Evolutionary conservation across 2,797 vertebrate species (phyloP).

Genomic region (Coranthus polyacanthus): DNA sequence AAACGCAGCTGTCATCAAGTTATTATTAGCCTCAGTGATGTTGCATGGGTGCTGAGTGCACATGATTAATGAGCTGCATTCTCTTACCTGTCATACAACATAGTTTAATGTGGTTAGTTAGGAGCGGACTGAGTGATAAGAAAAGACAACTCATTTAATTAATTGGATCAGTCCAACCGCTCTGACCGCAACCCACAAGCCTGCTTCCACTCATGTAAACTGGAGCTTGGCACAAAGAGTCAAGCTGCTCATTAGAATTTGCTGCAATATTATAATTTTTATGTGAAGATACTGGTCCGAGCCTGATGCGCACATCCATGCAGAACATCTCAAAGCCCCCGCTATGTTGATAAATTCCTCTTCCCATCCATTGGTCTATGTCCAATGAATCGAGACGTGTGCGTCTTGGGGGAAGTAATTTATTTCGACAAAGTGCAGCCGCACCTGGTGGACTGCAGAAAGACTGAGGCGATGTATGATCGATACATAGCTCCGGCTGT

Average conservation of each 20-base stretch:
- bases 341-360: slow-evolving; percentile 38
- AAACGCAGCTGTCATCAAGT: slow-evolving; percentile 21
- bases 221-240: background rate
- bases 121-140: background rate
- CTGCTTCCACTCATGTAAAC: background rate
- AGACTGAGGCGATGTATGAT: slow-evolving; percentile 28
- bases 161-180: background rate
- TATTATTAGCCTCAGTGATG: slow-evolving; percentile 25
- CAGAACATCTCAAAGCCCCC: background rate
- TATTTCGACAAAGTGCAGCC: slow-evolving; percentile 38
- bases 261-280: too few relatives aligned
- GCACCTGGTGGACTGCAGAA: slow-evolving; percentile 20
- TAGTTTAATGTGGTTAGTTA: slow-evolving; percentile 7
- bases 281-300: background rate
- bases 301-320: slow-evolving; percentile 15
- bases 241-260: too few relatives aligned
- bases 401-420: slow-evolving; percentile 41
- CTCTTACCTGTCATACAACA: slow-evolving; percentile 2
- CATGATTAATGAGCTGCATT: slow-evolving; percentile 21
- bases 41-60: slow-evolving; percentile 13
- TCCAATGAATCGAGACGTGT: slow-evolving; percentile 32
- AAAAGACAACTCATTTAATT: background rate
- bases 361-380: slow-evolving; percentile 13
- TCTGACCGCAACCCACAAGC: background rate
- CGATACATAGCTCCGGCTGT: slow-evolving; percentile 25